Percentiles rank a stretch among this genome's conserved stretches.
Evolutionary conservation across 2,113 vertebrate genomes (phyloP).

Genomic region (Halcyon malimbica): DNA sequence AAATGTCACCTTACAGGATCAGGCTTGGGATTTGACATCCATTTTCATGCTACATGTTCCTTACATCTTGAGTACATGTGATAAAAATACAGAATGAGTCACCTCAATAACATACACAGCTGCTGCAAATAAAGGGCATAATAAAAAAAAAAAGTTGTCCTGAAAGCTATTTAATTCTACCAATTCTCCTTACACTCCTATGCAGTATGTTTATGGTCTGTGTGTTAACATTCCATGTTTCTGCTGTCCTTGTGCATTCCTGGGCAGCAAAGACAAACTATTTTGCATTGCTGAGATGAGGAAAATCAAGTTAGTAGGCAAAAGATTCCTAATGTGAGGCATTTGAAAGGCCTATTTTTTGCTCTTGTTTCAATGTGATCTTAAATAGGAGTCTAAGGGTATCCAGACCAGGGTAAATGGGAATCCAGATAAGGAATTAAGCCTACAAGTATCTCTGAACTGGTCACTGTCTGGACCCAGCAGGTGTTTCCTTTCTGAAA

Average conservation of each 20-base stretch:
- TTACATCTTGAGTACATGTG: background rate
- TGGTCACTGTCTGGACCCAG: background rate
- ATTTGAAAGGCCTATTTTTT: background rate
- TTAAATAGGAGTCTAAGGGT: background rate
- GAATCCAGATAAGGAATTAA: background rate
- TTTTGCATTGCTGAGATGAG: background rate
- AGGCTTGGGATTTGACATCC: background rate
- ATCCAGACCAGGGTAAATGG: background rate
- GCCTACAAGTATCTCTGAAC: background rate
- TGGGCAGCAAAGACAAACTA: background rate
- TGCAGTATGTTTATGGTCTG: background rate
- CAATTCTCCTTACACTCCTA: background rate
- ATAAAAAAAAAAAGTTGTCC: background rate
- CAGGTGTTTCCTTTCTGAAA: background rate
- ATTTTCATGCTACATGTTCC: background rate
- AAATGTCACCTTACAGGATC: background rate
- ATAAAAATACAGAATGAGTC: background rate
- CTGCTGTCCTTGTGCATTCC: background rate
- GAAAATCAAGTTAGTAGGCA: background rate
- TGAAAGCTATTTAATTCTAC: no score
- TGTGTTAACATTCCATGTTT: background rate
- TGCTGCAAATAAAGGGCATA: background rate
- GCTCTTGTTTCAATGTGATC: background rate
- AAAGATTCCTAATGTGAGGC: background rate
- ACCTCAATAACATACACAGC: background rate